Percentiles rank a stretch among this genome's conserved stretches.
Evolutionary conservation across 2,797 vertebrate genomes (phyloP).

Genomic region (Pelobates cultripes): DNA sequence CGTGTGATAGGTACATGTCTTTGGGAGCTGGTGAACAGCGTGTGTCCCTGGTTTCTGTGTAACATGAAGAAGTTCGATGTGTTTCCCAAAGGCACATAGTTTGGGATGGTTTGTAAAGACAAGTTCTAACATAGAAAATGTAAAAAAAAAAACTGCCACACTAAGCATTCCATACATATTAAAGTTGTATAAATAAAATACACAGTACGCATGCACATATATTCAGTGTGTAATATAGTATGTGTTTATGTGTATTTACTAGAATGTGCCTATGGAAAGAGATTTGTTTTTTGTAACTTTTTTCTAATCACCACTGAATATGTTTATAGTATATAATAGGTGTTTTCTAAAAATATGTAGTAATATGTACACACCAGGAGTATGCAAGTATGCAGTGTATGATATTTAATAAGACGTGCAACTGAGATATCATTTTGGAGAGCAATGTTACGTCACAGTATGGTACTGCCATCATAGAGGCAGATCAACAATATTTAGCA

Average conservation of each 20-base stretch:
- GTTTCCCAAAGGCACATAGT: constrained; percentile 44
- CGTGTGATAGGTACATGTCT: background rate
- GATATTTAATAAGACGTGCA: no score
- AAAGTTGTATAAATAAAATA: constrained; percentile 9
- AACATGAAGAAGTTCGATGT: constrained; percentile 13
- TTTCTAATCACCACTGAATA: no score
- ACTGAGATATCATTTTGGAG: no score
- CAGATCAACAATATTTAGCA: no score
- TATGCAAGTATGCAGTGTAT: no score
- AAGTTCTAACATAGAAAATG: constrained; percentile 24
- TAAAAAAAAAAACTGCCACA: background rate
- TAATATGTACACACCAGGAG: no score
- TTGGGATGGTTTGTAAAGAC: constrained; percentile 32
- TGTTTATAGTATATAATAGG: no score
- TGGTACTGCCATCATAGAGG: no score
- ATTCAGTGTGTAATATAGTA: background rate
- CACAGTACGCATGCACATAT: no score
- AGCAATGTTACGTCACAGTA: no score
- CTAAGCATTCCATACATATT: constrained; percentile 25
- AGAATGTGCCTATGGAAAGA: background rate
- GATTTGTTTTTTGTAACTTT: no score
- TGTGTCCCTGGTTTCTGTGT: constrained; percentile 16
- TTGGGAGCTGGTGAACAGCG: background rate
- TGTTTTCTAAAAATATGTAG: no score
- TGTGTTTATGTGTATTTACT: background rate